Percentiles rank a stretch among this genome's conserved stretches.
These are phyloP conservation scores for Catocala fraxini DNA, from an alignment of 2,888 invertebrate genomes.

Conservation along the genomic window DNA sequence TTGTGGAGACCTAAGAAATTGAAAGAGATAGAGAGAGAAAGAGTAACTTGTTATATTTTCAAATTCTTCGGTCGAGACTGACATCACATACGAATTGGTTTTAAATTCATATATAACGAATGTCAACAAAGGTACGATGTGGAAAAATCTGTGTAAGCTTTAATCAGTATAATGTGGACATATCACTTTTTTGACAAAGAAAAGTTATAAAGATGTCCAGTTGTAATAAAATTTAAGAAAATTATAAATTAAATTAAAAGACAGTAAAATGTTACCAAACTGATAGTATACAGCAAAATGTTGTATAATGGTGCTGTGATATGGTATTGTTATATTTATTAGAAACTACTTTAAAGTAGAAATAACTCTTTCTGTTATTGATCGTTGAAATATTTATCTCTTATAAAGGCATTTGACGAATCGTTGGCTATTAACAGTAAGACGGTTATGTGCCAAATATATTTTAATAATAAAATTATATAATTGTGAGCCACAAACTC, in stretches of 20 bases:
- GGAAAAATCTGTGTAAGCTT: conserved; percentile 68
- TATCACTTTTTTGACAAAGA: conserved; percentile 64
- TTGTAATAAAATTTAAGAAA: conserved; percentile 57
- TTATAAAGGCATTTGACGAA: conserved; percentile 38
- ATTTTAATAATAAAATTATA: conserved; percentile 33
- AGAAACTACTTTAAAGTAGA: conserved; percentile 60
- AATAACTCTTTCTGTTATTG: conserved; percentile 53
- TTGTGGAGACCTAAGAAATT: conserved; percentile 40
- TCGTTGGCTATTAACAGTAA: conserved; percentile 48
- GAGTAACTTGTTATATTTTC: conserved; percentile 14
- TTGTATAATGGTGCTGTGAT: conserved; percentile 77
- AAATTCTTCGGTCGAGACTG: conserved; percentile 26
- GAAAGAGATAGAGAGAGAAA: conserved; percentile 12
- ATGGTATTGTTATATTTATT: conserved; percentile 73
- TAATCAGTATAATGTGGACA: conserved; percentile 75
- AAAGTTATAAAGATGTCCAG: conserved; percentile 62
- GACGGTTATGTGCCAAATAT: conserved; percentile 55
- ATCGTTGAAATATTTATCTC: conserved; percentile 42
- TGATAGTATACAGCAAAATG: conserved; percentile 65
- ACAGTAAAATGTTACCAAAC: conserved; percentile 63
- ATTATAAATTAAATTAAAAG: conserved; percentile 54
- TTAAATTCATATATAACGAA: conserved; percentile 33
- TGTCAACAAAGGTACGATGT: conserved; percentile 41
- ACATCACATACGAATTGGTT: conserved; percentile 22
- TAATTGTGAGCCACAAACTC: conserved; percentile 21